Percentiles rank a stretch among this genome's conserved stretches.
phyloP scores from a whole-genome alignment of 2,888 invertebrate species.

The Stegophylla sp. region DNA sequence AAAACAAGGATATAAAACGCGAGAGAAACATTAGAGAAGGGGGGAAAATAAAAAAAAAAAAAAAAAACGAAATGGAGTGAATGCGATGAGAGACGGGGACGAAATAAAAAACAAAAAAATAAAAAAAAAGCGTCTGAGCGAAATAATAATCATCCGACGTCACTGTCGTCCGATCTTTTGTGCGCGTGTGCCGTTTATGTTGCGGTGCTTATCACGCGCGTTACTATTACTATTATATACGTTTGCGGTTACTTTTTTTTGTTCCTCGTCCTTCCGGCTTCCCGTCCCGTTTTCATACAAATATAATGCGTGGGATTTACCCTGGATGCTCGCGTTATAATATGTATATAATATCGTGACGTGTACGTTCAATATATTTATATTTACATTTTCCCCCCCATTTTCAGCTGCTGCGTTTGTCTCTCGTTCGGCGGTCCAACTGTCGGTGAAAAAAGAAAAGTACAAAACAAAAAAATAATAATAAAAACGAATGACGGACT shows the following conservation, averaged over 20 bases:
- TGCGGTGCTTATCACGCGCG: neutral
- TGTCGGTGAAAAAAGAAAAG: neutral
- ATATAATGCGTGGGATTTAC: neutral
- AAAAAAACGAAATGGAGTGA: neutral
- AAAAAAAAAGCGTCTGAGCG: neutral
- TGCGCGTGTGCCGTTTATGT: neutral
- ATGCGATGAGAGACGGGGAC: too few relatives aligned
- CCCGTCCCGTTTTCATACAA: neutral
- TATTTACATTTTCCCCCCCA: too few relatives aligned
- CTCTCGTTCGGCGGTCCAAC: neutral
- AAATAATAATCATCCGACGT: slow-evolving; percentile 41
- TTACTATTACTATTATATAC: neutral
- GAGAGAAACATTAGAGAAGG: slow-evolving; percentile 4
- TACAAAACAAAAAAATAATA: neutral
- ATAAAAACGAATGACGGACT: neutral
- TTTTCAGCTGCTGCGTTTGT: too few relatives aligned
- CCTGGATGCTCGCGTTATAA: neutral
- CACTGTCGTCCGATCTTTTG: slow-evolving; percentile 23
- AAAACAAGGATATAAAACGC: neutral
- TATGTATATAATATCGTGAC: neutral
- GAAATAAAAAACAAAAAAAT: too few relatives aligned
- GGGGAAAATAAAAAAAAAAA: neutral
- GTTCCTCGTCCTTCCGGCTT: neutral
- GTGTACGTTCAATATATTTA: too few relatives aligned
- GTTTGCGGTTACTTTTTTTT: neutral